phyloP scores from a whole-genome alignment of 2,797 vertebrate genomes.

The Bufotes viridis region DNA sequence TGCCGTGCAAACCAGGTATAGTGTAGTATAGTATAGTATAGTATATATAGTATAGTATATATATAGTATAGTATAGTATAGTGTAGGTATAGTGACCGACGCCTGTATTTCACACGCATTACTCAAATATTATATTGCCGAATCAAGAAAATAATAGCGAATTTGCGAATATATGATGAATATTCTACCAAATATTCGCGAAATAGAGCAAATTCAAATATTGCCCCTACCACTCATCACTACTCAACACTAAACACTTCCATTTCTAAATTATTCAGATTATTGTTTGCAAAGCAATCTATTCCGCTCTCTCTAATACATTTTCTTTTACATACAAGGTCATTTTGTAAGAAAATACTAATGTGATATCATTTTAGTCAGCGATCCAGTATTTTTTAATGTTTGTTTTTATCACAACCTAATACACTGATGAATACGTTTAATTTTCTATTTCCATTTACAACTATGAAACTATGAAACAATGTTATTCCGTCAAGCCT shows the following conservation, averaged over 20 bases:
- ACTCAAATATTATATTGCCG: too few relatives aligned
- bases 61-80: too few relatives aligned
- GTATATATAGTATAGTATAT: too few relatives aligned
- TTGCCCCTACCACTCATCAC: too few relatives aligned
- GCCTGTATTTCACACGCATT: too few relatives aligned
- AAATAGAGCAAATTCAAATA: too few relatives aligned
- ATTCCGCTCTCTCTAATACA: background rate
- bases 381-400: background rate
- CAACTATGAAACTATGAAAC: slow-evolving; percentile 22
- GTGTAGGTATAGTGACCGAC: too few relatives aligned
- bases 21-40: too few relatives aligned
- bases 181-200: too few relatives aligned
- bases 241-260: background rate
- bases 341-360: background rate
- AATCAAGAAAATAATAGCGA: too few relatives aligned
- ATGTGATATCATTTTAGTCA: background rate
- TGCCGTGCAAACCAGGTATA: too few relatives aligned
- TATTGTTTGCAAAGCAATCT: background rate
- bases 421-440: background rate
- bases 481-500: slow-evolving; percentile 5
- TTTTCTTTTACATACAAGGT: background rate
- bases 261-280: background rate
- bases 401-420: background rate
- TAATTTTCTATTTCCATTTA: slow-evolving; percentile 20
- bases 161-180: too few relatives aligned